Evolutionary conservation across 1,140 invertebrate genomes (phyloP), one percentile per base, ranked within the genome.

Genomic region (Reticulitermes speratus): DNA sequence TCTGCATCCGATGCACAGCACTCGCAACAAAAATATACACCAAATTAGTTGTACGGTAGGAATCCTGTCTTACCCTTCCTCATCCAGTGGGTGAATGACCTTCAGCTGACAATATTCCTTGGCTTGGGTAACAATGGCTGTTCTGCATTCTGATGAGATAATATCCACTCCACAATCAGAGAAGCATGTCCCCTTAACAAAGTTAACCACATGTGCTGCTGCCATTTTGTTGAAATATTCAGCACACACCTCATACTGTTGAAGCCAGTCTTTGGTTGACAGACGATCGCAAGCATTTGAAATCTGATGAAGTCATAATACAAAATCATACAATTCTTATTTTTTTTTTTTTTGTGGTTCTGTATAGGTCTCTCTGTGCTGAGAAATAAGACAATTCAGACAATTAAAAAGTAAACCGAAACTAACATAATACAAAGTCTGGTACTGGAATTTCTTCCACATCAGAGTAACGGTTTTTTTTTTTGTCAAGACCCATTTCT

Each of bases 161-260:
- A 16, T 44, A 23, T 84, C 86, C 52, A 52, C 82, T 69, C 45
- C 75, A 21, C 38, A 19, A 52, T 84, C 86, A 44, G 82, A 14
- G 32, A 86, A 86, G 82, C 86, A 86, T 44, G 83, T 59, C 23
- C 83, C 86, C 25, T 55, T 45, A 44, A 82, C 52, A 30, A 84
- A 84, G 16, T 19, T 65, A n/a, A 84, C n/a, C 32, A 86, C 16
- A 44, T 86, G 83, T 65, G 32, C 38, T 32, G 86, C 44, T 45
- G n/a, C 55, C 86, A 86, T 86, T 44, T 84, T 84, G 83, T 55
- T 83, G 82, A 86, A 86, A 48, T 84, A 16, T 44, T 30, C 83
- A 6, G 3, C 44, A 23, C 82, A 84, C 0, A 59, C 25, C 2
- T 86, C 55, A 38, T 65, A 84, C 38, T 84, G 86, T 38, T 86